phyloP scores from a whole-genome alignment of 2,797 vertebrate genomes.

The Bradypodion ventrale region DNA sequence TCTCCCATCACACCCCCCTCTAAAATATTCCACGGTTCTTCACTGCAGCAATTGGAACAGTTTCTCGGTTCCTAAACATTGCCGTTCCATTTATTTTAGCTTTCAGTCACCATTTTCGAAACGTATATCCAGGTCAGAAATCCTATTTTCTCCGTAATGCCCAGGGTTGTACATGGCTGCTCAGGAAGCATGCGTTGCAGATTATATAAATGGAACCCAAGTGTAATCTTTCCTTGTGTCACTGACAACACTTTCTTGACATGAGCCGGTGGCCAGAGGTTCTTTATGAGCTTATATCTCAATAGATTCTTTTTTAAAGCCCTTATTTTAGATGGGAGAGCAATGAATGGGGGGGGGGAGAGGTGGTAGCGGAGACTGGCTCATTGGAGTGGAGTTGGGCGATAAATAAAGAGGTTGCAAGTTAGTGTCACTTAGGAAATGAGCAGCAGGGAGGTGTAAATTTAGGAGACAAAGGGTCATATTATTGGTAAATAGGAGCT shows the following conservation, averaged over 20 bases:
- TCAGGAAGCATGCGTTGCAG: background rate
- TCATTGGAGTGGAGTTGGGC: background rate
- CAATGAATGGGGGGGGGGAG: background rate
- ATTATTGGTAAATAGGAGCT: slow-evolving; percentile 38
- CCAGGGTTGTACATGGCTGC: slow-evolving; percentile 30
- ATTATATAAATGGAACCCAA: slow-evolving; percentile 26
- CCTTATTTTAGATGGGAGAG: slow-evolving; percentile 35
- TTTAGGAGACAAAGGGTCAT: slow-evolving; percentile 38
- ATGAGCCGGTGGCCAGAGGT: slow-evolving; percentile 33
- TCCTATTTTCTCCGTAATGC: slow-evolving; percentile 48
- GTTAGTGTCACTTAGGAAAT: slow-evolving; percentile 53
- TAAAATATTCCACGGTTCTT: background rate
- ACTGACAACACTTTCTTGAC: background rate
- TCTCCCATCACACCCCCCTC: background rate
- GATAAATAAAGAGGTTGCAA: slow-evolving; percentile 27
- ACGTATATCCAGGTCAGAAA: slow-evolving; percentile 37
- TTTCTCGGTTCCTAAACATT: slow-evolving; percentile 36
- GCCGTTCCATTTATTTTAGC: slow-evolving; percentile 51
- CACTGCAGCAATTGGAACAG: background rate
- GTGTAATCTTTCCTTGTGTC: slow-evolving; percentile 44
- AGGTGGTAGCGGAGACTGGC: background rate
- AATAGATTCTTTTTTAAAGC: slow-evolving; percentile 30
- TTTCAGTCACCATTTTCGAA: slow-evolving; percentile 57
- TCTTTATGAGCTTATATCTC: slow-evolving; percentile 48
- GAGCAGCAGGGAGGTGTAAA: slow-evolving; percentile 37